phyloP scores from a whole-genome alignment of 2,113 vertebrate genomes.

The Haemorhous mexicanus region DNA sequence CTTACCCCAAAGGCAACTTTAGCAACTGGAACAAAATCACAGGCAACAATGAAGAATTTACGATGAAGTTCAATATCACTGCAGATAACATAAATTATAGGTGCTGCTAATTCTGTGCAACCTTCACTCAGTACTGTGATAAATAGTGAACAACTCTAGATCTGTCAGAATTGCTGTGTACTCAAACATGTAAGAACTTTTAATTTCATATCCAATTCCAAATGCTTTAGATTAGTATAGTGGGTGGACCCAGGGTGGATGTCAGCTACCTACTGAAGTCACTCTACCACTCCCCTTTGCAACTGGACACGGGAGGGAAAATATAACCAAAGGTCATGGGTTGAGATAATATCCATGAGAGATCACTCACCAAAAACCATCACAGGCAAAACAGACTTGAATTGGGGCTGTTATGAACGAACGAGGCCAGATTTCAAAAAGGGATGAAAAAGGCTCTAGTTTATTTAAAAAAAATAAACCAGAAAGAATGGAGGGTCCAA shows the following conservation, averaged over 20 bases:
- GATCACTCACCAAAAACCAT: not conserved
- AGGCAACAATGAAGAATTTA: not conserved
- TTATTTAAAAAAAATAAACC: too few species aligned
- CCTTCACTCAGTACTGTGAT: not conserved
- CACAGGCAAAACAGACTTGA: not conserved
- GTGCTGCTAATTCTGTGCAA: not conserved
- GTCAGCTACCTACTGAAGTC: accelerated
- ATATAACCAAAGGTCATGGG: not conserved
- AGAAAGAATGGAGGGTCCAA: too few species aligned
- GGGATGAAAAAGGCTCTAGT: too few species aligned
- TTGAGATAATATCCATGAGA: not conserved
- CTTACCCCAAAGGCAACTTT: not conserved
- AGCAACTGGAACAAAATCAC: not conserved
- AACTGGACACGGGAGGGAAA: not conserved
- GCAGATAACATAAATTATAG: not conserved
- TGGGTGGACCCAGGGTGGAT: not conserved
- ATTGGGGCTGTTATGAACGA: too few species aligned
- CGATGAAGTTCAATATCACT: not conserved
- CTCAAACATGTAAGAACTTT: not conserved
- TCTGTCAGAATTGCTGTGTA: not conserved
- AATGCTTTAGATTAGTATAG: not conserved
- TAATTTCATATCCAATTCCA: not conserved
- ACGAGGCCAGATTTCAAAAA: too few species aligned
- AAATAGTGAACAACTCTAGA: not conserved
- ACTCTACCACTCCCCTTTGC: not conserved